A percentile compares a stretch with the other conserved stretches of the same genome.
These are phyloP conservation scores for Macropus fuliginosus DNA, from an alignment of 2,797 vertebrate species.

Conservation along the genomic window DNA sequence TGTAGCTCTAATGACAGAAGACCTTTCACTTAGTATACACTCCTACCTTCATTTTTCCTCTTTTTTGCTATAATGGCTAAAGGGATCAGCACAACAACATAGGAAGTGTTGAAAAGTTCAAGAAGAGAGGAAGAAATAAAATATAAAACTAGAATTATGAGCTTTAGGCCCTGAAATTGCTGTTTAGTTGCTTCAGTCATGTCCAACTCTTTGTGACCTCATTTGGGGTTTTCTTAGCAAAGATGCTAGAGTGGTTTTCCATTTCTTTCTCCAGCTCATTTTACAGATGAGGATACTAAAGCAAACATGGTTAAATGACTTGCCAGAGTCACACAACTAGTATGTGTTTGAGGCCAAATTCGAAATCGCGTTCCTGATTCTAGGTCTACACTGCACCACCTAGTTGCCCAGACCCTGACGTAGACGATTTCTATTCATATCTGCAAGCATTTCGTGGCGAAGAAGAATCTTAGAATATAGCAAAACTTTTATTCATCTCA, in stretches of 20 bases:
- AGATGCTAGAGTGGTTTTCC: neutral
- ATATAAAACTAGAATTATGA: neutral
- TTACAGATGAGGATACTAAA: neutral
- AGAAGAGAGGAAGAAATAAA: neutral
- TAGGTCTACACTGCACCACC: neutral
- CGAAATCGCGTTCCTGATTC: neutral
- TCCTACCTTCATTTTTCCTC: neutral
- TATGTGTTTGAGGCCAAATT: neutral
- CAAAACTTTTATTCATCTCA: neutral
- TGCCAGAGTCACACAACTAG: neutral
- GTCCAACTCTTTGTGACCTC: neutral
- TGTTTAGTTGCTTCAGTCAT: neutral
- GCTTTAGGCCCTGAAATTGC: neutral
- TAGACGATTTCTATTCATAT: neutral
- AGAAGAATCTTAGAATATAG: neutral
- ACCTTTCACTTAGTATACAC: neutral
- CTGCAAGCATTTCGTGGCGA: neutral
- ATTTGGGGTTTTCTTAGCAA: neutral
- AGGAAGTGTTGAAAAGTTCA: neutral
- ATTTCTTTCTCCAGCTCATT: neutral
- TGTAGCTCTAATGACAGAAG: neutral
- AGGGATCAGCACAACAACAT: neutral
- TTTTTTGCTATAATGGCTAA: neutral
- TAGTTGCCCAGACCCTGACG: neutral
- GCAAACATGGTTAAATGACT: neutral